phyloP scores from a whole-genome alignment of 2,797 vertebrate species.

The Pseudomugil tenellus region DNA sequence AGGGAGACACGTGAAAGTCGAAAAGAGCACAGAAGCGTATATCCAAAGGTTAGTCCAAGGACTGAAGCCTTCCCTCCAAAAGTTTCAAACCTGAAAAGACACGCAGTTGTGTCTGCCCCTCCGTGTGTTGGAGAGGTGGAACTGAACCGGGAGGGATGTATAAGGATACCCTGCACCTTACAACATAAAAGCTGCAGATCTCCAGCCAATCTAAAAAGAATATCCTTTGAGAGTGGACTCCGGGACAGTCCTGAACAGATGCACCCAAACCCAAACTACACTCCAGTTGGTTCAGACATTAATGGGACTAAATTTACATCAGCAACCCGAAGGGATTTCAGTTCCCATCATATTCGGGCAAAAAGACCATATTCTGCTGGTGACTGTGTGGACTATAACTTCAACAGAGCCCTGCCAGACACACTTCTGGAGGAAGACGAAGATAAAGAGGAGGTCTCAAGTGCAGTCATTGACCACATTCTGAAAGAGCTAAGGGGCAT shows the following conservation, averaged over 20 bases:
- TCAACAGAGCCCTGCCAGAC: constrained; percentile 59
- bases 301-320: constrained; percentile 63
- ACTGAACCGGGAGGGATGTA: constrained; percentile 84
- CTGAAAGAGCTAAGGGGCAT: constrained; percentile 85
- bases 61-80: constrained; percentile 57
- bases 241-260: constrained; percentile 46
- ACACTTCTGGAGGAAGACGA: constrained; percentile 67
- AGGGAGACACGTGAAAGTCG: constrained; percentile 71
- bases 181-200: constrained; percentile 69
- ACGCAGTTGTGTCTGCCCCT: constrained; percentile 42
- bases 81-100: constrained; percentile 68
- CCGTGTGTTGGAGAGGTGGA: constrained; percentile 83
- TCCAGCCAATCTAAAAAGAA: constrained; percentile 58
- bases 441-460: constrained; percentile 79
- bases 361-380: constrained; percentile 77
- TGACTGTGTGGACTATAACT: constrained; percentile 73
- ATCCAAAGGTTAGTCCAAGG: constrained; percentile 64
- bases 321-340: constrained; percentile 37
- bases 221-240: constrained; percentile 67
- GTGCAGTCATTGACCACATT: constrained; percentile 84
- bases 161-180: constrained; percentile 82
- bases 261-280: constrained; percentile 18
- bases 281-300: constrained; percentile 40
- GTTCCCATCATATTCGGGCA: constrained; percentile 52
- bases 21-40: constrained; percentile 54